Percentiles rank a stretch among this genome's conserved stretches.
Conservation (phyloP, 2,113 vertebrate species). For the Oxygymnocypris stewartii region DNA sequence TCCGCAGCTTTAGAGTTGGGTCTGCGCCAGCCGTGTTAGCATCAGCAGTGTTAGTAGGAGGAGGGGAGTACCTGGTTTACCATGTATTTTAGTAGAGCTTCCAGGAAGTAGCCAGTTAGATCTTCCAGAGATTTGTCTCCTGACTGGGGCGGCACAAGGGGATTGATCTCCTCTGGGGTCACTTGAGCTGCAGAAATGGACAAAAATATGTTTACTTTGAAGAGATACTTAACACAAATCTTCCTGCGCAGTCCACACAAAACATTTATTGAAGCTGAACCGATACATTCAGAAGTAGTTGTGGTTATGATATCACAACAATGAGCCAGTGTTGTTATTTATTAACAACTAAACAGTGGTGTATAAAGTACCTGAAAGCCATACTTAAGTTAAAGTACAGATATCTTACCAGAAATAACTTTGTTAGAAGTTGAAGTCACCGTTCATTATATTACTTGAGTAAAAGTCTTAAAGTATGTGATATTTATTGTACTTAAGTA, state of each 20-base stretch:
- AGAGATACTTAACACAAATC: neutral
- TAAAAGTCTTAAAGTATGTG: too few species aligned
- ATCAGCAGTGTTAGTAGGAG: constrained; percentile 73
- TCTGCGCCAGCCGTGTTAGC: constrained; percentile 32
- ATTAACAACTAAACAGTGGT: neutral
- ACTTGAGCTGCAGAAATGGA: constrained; percentile 83
- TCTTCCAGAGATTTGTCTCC: constrained; percentile 99
- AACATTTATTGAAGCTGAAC: neutral
- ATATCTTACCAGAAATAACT: too few species aligned
- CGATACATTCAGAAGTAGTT: neutral
- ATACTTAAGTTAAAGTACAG: too few species aligned
- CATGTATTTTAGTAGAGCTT: constrained; percentile 98
- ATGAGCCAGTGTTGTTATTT: neutral
- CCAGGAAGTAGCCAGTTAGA: constrained; percentile 96
- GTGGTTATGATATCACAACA: neutral
- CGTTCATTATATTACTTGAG: too few species aligned
- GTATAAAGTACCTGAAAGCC: too few species aligned
- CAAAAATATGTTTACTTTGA: neutral
- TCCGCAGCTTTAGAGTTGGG: neutral
- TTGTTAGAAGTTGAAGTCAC: too few species aligned
- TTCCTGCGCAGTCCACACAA: neutral
- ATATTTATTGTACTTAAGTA: too few species aligned
- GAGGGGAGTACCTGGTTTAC: constrained; percentile 93
- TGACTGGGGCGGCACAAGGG: constrained; percentile 95
- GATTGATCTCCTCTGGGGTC: constrained; percentile 95